Conservation (phyloP, 2,797 vertebrate species). For the Anguilla anguilla region DNA sequence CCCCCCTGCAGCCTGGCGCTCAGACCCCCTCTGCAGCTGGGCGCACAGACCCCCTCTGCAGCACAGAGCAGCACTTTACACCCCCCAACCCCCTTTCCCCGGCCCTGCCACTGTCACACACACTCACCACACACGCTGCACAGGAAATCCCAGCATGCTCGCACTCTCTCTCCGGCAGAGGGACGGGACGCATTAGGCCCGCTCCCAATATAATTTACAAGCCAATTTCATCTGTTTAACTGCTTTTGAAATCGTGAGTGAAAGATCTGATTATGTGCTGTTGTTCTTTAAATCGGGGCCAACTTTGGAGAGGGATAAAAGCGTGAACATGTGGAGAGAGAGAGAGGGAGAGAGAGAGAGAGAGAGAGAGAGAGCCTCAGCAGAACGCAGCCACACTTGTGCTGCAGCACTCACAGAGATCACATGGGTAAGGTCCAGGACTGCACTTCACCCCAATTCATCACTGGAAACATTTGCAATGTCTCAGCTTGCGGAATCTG, state of each 20-base stretch:
- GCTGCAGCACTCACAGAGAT: background rate
- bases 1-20: too few relatives aligned
- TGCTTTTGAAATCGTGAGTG: slow-evolving; percentile 3
- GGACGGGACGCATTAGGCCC: background rate
- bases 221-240: background rate
- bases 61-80: background rate
- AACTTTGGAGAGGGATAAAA: slow-evolving; percentile 17
- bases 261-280: background rate
- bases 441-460: background rate
- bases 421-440: background rate
- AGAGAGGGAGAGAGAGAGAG: too few relatives aligned
- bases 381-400: background rate
- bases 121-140: background rate
- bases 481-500: background rate
- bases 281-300: background rate
- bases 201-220: background rate
- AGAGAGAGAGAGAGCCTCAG: background rate
- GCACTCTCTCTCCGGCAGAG: background rate
- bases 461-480: background rate
- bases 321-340: background rate
- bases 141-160: background rate
- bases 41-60: too few relatives aligned
- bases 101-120: background rate
- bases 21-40: too few relatives aligned
- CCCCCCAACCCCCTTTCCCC: background rate